These are phyloP conservation scores for Alviniconcha marisindica DNA, from an alignment of 1,140 invertebrate species.

Conservation along the genomic window DNA sequence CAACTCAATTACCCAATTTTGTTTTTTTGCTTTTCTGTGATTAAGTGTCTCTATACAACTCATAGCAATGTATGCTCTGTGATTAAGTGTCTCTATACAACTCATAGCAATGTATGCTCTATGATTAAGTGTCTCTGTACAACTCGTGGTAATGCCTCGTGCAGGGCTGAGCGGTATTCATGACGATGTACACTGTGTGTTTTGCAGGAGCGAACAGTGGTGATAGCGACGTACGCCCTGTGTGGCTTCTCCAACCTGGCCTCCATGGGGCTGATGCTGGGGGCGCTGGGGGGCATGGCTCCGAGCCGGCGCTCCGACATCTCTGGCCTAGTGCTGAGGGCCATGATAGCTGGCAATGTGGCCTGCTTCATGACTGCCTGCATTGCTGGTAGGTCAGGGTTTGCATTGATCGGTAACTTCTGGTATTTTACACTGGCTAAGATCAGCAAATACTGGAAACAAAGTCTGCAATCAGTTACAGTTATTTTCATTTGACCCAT, in stretches of 20 bases:
- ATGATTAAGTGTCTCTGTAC: no score
- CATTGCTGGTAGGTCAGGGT: conserved; percentile 34
- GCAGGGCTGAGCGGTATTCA: not conserved
- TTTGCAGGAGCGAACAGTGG: conserved; percentile 82
- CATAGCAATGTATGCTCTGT: no score
- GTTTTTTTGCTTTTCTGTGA: no score
- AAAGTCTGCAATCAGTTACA: no score
- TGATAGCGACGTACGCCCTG: conserved; percentile 95
- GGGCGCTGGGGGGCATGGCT: conserved; percentile 86
- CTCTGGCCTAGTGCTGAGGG: conserved; percentile 83
- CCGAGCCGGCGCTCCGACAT: conserved; percentile 83
- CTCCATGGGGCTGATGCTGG: conserved; percentile 93
- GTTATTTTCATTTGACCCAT: no score
- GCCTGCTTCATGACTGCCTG: conserved; percentile 75
- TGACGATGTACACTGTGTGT: not conserved
- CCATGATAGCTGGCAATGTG: conserved; percentile 90
- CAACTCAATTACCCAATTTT: no score
- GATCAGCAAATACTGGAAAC: no score
- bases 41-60: no score
- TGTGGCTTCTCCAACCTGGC: conserved; percentile 97
- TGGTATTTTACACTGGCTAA: no score
- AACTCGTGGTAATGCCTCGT: not conserved
- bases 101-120: no score
- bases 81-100: no score
- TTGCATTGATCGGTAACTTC: no score